Evolutionary conservation across 2,113 vertebrate species (phyloP).

Genomic region (Ammodytes marinus): DNA sequence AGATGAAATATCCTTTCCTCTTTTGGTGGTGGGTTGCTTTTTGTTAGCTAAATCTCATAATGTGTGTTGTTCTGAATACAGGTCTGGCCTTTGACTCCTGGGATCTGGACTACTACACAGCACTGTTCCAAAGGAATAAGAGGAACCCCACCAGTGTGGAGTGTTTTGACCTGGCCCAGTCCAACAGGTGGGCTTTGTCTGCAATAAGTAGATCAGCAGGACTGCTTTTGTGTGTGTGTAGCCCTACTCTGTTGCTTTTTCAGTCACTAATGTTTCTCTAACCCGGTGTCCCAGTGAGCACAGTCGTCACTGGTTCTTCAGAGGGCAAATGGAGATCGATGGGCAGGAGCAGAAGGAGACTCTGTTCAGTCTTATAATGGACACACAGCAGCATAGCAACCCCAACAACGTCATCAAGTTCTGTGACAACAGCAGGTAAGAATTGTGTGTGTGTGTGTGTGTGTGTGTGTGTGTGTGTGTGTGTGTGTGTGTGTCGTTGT

Average conservation of each 20-base stretch:
- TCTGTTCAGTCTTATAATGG: slow-evolving; percentile 92
- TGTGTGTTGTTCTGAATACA: slow-evolving; percentile 52
- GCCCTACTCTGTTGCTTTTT: background rate
- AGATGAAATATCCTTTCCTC: background rate
- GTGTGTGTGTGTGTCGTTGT: slow-evolving; percentile 6
- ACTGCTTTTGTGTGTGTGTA: slow-evolving; percentile 7
- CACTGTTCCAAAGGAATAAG: slow-evolving; percentile 87
- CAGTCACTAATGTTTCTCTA: background rate
- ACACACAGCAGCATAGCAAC: slow-evolving; percentile 90
- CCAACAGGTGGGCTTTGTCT: slow-evolving; percentile 87
- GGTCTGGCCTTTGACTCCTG: slow-evolving; percentile 92
- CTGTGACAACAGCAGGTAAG: slow-evolving; percentile 95
- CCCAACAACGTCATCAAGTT: slow-evolving; percentile 95
- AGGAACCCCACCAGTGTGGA: slow-evolving; percentile 93
- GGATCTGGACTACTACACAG: slow-evolving; percentile 93
- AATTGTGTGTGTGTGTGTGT: background rate
- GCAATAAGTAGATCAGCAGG: background rate
- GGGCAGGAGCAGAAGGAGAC: slow-evolving; percentile 85
- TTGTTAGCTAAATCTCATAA: background rate
- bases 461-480: slow-evolving; percentile 13
- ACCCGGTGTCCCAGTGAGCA: slow-evolving; percentile 87
- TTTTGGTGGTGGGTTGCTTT: background rate
- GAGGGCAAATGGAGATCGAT: slow-evolving; percentile 88
- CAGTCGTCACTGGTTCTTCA: slow-evolving; percentile 97
- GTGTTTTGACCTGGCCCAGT: slow-evolving; percentile 94